phyloP scores from a whole-genome alignment of 2,797 vertebrate species.

The Macrochelys suwanniensis region DNA sequence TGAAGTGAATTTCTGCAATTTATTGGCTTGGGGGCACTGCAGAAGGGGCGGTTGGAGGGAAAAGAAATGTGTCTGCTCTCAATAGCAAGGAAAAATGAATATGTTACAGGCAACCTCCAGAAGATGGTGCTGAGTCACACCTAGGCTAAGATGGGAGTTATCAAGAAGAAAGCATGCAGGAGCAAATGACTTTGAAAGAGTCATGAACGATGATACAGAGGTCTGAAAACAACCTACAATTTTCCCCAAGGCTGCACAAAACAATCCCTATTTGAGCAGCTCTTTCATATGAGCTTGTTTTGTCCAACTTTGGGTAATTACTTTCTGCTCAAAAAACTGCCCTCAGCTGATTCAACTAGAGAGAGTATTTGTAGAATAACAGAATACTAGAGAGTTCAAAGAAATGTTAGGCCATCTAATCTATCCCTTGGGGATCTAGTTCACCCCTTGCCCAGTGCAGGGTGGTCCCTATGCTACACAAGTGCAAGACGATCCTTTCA shows the following conservation, averaged over 20 bases:
- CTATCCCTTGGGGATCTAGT: conserved; percentile 10
- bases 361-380: conserved; percentile 44
- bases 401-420: conserved; percentile 44
- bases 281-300: conserved; percentile 47
- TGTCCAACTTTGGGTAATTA: conserved; percentile 53
- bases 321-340: conserved; percentile 52
- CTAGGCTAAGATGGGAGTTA: background rate
- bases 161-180: conserved; percentile 36
- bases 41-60: background rate
- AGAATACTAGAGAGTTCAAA: conserved; percentile 23
- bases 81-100: background rate
- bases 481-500: background rate
- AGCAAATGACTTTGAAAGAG: conserved; percentile 33
- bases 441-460: background rate
- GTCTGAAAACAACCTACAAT: conserved; percentile 46
- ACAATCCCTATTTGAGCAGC: conserved; percentile 59
- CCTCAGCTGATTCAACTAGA: conserved; percentile 23
- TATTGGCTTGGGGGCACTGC: background rate
- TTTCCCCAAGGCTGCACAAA: conserved; percentile 45
- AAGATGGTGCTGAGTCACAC: conserved; percentile 11
- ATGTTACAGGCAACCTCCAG: background rate
- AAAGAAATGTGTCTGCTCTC: background rate
- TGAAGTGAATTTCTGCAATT: background rate
- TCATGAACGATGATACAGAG: conserved; percentile 37
- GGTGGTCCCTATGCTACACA: background rate